Percentiles rank a stretch among this genome's conserved stretches.
These are phyloP conservation scores for Meliscaeva auricollis DNA, from an alignment of 2,888 invertebrate genomes.

Conservation along the genomic window DNA sequence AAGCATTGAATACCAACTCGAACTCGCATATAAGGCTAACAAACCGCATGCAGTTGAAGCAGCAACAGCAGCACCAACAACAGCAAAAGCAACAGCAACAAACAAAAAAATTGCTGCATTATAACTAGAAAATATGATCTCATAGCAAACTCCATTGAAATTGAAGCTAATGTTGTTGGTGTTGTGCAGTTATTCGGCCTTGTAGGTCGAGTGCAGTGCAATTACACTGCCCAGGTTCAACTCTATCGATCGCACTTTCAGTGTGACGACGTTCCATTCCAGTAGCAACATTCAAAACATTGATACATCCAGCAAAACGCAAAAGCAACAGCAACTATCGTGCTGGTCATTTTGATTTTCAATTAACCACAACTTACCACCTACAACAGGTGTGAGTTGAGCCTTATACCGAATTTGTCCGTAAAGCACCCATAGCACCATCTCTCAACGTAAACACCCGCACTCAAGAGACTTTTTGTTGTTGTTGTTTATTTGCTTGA, in stretches of 20 bases:
- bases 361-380: constrained; percentile 69
- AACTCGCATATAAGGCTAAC: constrained; percentile 32
- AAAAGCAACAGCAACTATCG: neutral
- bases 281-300: constrained; percentile 46
- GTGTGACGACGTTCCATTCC: constrained; percentile 50
- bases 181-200: constrained; percentile 49
- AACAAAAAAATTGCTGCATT: constrained; percentile 28
- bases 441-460: neutral
- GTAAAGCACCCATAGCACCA: constrained; percentile 13
- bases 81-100: neutral
- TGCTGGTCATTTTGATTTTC: constrained; percentile 64
- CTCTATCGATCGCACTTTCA: constrained; percentile 57
- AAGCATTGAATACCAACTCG: constrained; percentile 17
- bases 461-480: neutral
- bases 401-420: constrained; percentile 47
- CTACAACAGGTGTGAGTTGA: constrained; percentile 49
- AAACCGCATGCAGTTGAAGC: constrained; percentile 30
- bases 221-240: constrained; percentile 46
- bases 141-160: constrained; percentile 50
- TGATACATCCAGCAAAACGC: constrained; percentile 3
- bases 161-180: constrained; percentile 37
- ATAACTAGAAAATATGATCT: constrained; percentile 65
- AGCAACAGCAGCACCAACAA: constrained; percentile 1
- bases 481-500: constrained; percentile 51
- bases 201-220: constrained; percentile 53